These are phyloP conservation scores for Pelochelys cantorii DNA, from an alignment of 2,797 vertebrate species.

Conservation along the genomic window DNA sequence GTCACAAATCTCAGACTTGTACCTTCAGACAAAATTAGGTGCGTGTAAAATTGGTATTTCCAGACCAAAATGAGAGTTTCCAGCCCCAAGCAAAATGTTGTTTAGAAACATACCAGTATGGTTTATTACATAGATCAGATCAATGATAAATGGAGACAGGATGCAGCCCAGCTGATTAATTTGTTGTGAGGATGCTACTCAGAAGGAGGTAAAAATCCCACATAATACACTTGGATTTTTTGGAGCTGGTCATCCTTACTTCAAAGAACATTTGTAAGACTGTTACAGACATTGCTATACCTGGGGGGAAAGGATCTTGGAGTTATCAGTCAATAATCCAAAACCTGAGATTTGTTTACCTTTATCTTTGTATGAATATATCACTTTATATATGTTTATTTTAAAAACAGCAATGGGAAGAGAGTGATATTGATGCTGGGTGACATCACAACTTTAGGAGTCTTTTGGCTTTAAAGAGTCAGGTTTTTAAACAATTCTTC, in stretches of 20 bases:
- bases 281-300: not conserved
- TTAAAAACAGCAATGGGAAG: not conserved
- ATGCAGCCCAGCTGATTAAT: too few species aligned
- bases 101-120: not conserved
- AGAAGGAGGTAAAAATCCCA: not conserved
- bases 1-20: not conserved
- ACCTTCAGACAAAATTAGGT: slow-evolving; percentile 58
- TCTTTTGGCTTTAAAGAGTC: not conserved
- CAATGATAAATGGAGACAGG: slow-evolving; percentile 4
- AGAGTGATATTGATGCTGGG: not conserved
- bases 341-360: not conserved
- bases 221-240: not conserved
- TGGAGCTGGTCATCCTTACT: not conserved
- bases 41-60: slow-evolving; percentile 32
- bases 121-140: slow-evolving; percentile 20
- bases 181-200: too few species aligned
- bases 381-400: not conserved
- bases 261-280: not conserved
- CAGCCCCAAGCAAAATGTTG: fast-evolving
- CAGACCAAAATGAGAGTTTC: not conserved
- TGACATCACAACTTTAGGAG: not conserved
- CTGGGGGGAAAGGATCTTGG: not conserved
- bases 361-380: not conserved
- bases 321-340: not conserved
- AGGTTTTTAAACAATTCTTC: not conserved